Evolutionary conservation across 1,140 invertebrate genomes (phyloP).

Genomic region (Stegodyphus mimosarum): DNA sequence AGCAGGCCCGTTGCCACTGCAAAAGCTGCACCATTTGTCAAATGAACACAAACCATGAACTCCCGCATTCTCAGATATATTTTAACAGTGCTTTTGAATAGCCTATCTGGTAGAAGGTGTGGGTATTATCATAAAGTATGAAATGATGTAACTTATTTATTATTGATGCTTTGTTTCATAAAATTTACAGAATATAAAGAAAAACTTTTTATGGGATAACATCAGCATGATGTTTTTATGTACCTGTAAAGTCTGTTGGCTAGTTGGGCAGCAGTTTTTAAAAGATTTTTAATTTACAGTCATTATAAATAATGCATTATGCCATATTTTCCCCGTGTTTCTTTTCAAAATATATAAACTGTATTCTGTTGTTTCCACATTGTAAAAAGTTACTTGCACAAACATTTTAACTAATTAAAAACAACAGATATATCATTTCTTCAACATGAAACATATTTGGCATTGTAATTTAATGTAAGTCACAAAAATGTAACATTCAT

Average conservation of each 20-base stretch:
- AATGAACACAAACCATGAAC: conserved; percentile 1
- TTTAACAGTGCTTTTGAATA: conserved; percentile 37
- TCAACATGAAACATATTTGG: background rate
- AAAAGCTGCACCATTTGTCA: background rate
- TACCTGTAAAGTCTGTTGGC: conserved; percentile 26
- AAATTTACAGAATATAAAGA: conserved; percentile 41
- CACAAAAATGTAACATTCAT: background rate
- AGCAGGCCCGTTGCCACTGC: background rate
- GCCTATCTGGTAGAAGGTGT: conserved; percentile 39
- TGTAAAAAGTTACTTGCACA: conserved; percentile 42
- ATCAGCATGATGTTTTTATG: conserved; percentile 21
- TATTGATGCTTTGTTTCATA: conserved; percentile 31
- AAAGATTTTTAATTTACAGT: conserved; percentile 2
- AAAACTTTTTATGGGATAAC: conserved; percentile 27
- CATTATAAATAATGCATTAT: conserved; percentile 19
- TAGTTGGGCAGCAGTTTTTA: conserved; percentile 38
- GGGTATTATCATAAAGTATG: conserved; percentile 37
- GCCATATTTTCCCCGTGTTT: conserved; percentile 18
- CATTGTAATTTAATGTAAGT: conserved; percentile 30
- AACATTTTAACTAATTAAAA: conserved; percentile 34
- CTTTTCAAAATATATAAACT: background rate
- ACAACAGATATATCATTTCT: conserved; percentile 3
- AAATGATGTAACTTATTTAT: conserved; percentile 49
- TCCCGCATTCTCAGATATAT: conserved; percentile 32
- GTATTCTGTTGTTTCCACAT: conserved; percentile 9